Evolutionary conservation across 2,888 invertebrate species (phyloP), one percentile per base, ranked within the genome.

Genomic region (Heliothis peltigera): DNA sequence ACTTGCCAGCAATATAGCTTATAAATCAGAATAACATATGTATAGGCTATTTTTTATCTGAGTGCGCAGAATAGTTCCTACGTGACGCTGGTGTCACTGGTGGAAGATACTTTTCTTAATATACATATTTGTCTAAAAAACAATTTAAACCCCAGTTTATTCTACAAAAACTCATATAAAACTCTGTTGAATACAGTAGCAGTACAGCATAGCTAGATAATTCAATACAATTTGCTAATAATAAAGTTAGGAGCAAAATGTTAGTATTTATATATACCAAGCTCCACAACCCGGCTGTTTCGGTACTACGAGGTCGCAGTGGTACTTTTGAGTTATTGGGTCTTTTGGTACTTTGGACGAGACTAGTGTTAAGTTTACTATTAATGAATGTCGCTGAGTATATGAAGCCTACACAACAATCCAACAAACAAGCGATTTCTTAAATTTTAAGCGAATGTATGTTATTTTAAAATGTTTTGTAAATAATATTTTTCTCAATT

Each of bases 201-300:
- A n/a, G n/a, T n/a, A n/a, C n/a, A 28, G 43, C 69, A 32, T 39
- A 19, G 10, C 48, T 49, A 62, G 44, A 54, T 51, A 54, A 25
- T 28, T 10, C 1, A 54, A 39, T 39, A 54, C 17, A 42, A 21
- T 4, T 47, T 19, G 21, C 32, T 1, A 32, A 18, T 44, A 54
- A 55, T 18, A 48, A 46, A 39, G 51, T 62, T 59, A 73, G 6
- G 46, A 54, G 48, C 57, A 47, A 56, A 60, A 44, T 71, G 77
- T 77, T 77, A 77, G 18, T 59, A 28, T 43, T 62, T n/a, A n/a
- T n/a, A n/a, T n/a, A n/a, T 73, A 72, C 51, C 28, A 72, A 75
- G 53, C 64, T 49, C 73, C 70, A 54, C 39, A 65, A 70, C 71
- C 76, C 32, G 25, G 32, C 64, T 63, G 46, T 28, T 53, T 60